These are phyloP conservation scores for Meta bourneti DNA, from an alignment of 2,888 invertebrate genomes.

Conservation along the genomic window DNA sequence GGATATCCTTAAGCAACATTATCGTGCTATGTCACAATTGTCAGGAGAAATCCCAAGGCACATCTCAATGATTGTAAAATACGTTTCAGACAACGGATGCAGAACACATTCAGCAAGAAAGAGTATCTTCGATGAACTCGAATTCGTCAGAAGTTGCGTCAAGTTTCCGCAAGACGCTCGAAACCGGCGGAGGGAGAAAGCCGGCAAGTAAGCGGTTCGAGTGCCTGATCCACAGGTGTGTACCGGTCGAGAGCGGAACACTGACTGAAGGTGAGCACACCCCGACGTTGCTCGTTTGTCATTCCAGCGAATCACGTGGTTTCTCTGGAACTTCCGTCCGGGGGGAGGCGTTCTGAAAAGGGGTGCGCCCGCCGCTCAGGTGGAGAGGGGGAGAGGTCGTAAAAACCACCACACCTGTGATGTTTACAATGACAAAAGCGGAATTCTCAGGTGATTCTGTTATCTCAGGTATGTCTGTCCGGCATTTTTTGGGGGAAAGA, in stretches of 20 bases:
- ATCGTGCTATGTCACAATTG: too few species aligned
- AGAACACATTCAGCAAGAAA: too few species aligned
- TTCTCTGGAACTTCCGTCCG: constrained; percentile 37
- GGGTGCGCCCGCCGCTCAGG: background rate
- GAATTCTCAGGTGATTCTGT: constrained; percentile 56
- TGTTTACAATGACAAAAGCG: constrained; percentile 51
- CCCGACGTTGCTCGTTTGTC: constrained; percentile 5
- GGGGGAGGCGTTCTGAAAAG: constrained; percentile 7
- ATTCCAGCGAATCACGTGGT: constrained; percentile 40
- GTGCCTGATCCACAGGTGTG: too few species aligned
- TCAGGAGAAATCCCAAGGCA: too few species aligned
- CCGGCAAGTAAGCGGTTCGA: background rate
- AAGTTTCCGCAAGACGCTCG: background rate
- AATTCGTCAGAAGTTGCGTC: background rate
- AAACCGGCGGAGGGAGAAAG: background rate
- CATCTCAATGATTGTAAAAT: too few species aligned
- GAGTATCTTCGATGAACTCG: background rate
- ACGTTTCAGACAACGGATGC: too few species aligned
- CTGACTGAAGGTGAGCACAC: constrained; percentile 1
- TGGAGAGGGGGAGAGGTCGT: background rate
- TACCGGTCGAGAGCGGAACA: background rate
- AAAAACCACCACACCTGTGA: constrained; percentile 62
- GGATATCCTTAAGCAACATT: too few species aligned
- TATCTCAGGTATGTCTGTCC: constrained; percentile 10
- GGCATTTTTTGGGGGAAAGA: background rate